Base-by-base conservation (phyloP, 2,113 vertebrate genomes). In the Tenrec ecaudatus region DNA sequence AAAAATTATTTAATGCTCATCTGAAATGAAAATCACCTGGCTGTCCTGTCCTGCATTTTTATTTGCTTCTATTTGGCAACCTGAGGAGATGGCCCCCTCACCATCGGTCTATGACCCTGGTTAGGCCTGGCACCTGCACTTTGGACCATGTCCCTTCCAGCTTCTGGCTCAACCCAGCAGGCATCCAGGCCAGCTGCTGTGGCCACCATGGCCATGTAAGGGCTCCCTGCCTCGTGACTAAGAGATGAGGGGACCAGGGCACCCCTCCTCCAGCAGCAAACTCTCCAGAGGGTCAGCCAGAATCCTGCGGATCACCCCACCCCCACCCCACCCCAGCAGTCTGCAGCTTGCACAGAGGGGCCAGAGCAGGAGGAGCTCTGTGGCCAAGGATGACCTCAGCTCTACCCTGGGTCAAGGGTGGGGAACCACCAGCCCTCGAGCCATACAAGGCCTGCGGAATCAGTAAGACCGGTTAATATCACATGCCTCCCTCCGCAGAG, bases 1-100 rank as follows among this genome's bases (percentile, higher is more conserved):
- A 76, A 38, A 33, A 94, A 95, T 23, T 68, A 27, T 84, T 62
- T 87, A 53, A 90, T 82, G 19, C 19, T 60, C 75, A 40, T 80
- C 66, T 84, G 81, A 82, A 93, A 89, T 81, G 43, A 53, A 9
- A 36, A 86, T 58, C 80, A 29, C 81, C 8, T 66, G 38, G 47
- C 6, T 88, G 1, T 76, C 88, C 86, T 88, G 58, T 88, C 76
- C 9, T 81, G 1, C 80, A 80, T 58, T 92, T 93, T 71, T 90
- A 29, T 76, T 91, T 73, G 53, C 78, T 87, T 82, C 81, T 40
- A 47, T 68, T 71, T 57, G 79, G 64, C 82, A 94, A 31, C 29
- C 3, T 16, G 22, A 71, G 20, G 1, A 80, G 38, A 14, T 31
- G 25, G 15, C 1, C 78, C 86, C 22, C 10, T 17, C 77, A 10